Conservation (phyloP, 2,113 vertebrate genomes). For the Clarias gariepinus region DNA sequence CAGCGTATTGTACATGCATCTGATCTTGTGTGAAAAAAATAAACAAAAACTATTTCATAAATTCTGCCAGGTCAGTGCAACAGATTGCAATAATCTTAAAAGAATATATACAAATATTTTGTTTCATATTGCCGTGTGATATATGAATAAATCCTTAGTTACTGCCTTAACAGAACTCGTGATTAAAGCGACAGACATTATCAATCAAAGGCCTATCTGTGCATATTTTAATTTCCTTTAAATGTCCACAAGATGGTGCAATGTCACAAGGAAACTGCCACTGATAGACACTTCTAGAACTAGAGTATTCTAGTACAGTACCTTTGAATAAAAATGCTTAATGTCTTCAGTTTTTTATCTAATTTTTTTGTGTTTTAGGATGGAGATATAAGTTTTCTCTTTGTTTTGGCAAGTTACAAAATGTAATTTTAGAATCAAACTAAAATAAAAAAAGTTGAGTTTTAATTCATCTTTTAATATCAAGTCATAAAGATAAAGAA, state of each 20-base stretch:
- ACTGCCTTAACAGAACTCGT: neutral
- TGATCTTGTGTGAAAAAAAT: neutral
- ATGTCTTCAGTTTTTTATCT: neutral
- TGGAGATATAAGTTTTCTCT: neutral
- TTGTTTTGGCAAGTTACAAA: neutral
- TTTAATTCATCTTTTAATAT: neutral
- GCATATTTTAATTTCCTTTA: neutral
- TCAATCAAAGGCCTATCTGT: constrained; percentile 11
- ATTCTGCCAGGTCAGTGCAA: neutral
- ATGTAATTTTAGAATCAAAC: neutral
- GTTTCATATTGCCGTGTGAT: neutral
- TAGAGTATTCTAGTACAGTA: neutral
- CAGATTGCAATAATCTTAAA: neutral
- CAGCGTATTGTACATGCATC: neutral
- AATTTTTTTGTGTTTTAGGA: neutral
- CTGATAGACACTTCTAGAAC: neutral
- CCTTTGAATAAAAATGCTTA: neutral
- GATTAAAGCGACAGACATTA: constrained; percentile 26
- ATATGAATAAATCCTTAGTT: neutral
- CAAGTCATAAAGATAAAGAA: neutral
- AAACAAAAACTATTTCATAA: neutral
- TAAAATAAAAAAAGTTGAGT: neutral
- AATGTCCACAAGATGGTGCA: constrained; percentile 51
- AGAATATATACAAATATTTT: neutral
- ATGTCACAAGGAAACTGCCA: neutral